Base-by-base conservation (phyloP, 2,888 invertebrate species). In the Cryptus viduatorius region DNA sequence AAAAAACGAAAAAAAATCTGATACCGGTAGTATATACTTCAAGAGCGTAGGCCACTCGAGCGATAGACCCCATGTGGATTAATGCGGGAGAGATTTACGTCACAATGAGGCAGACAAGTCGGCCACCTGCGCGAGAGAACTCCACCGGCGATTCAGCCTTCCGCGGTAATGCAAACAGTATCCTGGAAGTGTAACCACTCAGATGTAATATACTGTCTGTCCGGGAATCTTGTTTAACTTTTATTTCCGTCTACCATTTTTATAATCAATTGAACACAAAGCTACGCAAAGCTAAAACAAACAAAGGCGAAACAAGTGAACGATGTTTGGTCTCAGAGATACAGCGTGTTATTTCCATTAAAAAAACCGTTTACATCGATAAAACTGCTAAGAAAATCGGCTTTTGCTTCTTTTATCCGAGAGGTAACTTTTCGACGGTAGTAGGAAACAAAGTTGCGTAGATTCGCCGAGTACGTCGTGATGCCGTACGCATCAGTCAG, bases 1-100 rank as follows among this genome's bases (percentile, higher is more conserved):
- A 67, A 42, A 44, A 69, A 37, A 65, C 79, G 42, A 73, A 79
- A 67, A 71, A 67, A 37, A 44, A 37, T 77, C 19, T 75, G 73
- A 76, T 50, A 79, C 68, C 80, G 73, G 75, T 68, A 79, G 76
- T 71, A 42, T 75, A 73, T 65, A 79, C 24, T 50, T 64, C 37
- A 14, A 67, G 79, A 67, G 79, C 71, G 71, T 71, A 72, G 50
- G 69, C 48, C 64, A 65, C 64, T 75, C 53, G 37, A 65, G 31
- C 79, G 68, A 81, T 31, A 67, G 86, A 84, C 87, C 87, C 79
- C 87, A 87, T 87, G 87, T 86, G 86, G 87, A 87, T 87, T 82
- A 83, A 87, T 64, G 82, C 77, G 65, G 65, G 76, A 86, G 79
- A 87, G 87, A 87, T 87, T 84, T 84, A 87, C 86, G 87, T 87